phyloP scores from a whole-genome alignment of 2,797 vertebrate species.

The Tauraco hartlaubi region DNA sequence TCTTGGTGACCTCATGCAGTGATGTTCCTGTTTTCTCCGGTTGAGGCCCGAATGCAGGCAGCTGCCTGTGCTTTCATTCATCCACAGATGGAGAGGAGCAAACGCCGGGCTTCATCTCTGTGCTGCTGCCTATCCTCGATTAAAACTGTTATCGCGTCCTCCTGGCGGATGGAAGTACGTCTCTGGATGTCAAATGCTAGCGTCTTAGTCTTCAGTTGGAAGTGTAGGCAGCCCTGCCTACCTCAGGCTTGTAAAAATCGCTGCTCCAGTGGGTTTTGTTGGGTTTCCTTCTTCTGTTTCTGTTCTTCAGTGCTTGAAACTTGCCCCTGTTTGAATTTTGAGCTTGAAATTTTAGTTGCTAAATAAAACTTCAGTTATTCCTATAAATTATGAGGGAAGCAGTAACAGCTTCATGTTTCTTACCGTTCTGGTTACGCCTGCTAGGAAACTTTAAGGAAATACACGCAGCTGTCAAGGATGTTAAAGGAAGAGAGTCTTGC shows the following conservation, averaged over 20 bases:
- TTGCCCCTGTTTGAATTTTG: background rate
- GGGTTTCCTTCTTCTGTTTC: background rate
- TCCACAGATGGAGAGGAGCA: rapidly evolving
- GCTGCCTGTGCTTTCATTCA: background rate
- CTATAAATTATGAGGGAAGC: background rate
- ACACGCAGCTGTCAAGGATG: conserved; percentile 22
- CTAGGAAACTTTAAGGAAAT: conserved; percentile 37
- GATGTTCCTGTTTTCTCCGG: background rate
- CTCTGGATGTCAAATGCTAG: rapidly evolving
- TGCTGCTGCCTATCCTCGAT: background rate
- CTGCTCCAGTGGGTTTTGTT: background rate
- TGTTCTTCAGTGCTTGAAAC: background rate
- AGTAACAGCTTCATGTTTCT: conserved; percentile 24
- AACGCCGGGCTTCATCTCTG: background rate
- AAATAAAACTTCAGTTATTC: background rate
- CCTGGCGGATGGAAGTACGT: background rate
- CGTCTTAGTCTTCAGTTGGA: background rate
- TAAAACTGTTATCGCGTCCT: background rate
- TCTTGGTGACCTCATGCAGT: background rate
- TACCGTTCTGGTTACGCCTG: conserved; percentile 19
- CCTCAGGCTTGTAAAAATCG: background rate
- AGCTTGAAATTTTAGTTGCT: background rate
- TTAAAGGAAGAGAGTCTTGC: conserved; percentile 9
- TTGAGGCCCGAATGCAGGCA: rapidly evolving
- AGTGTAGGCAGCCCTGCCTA: background rate